Conservation (phyloP, 2,113 vertebrate genomes). For the Echinops telfairi region DNA sequence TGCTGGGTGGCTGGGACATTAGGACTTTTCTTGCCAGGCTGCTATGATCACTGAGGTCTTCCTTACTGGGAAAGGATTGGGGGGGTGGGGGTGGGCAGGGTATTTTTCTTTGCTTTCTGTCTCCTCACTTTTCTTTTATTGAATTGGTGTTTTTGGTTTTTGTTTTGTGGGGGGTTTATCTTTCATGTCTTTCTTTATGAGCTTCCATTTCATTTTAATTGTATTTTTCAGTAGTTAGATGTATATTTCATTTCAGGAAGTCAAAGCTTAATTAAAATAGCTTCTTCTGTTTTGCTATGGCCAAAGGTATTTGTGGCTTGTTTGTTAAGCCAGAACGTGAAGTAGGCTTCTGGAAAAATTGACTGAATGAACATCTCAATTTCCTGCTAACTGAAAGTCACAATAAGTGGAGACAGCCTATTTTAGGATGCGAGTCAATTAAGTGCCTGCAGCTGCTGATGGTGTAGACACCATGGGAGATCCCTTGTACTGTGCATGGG, state of each 20-base stretch:
- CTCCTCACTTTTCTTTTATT: background rate
- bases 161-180: background rate
- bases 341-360: background rate
- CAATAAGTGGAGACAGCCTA: background rate
- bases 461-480: background rate
- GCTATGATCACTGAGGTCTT: no score
- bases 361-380: background rate
- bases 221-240: background rate
- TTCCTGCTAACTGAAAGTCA: background rate
- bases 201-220: background rate
- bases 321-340: background rate
- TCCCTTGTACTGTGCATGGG: background rate
- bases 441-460: background rate
- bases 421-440: background rate
- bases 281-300: background rate
- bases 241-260: background rate
- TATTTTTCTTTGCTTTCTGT: background rate
- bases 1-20: no score
- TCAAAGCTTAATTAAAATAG: background rate
- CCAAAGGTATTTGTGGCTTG: background rate
- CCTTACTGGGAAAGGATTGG: no score
- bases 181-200: background rate
- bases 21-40: no score
- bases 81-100: no score
- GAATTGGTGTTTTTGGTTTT: background rate